Base-by-base conservation (phyloP, 1,140 invertebrate species). In the Dinoponera quadriceps region DNA sequence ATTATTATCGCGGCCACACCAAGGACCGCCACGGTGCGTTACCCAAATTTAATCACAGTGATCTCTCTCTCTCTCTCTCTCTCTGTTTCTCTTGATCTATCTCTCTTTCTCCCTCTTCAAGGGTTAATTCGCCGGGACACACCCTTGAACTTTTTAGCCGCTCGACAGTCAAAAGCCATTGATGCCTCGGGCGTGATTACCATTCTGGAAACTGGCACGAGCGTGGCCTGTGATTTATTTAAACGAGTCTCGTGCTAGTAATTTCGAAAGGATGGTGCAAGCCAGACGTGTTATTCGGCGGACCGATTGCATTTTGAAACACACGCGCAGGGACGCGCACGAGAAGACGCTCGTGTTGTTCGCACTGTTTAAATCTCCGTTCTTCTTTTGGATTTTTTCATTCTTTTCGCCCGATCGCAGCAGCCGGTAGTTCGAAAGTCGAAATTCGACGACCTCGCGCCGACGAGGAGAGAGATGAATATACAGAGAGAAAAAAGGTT, bases 261-360 rank as follows among this genome's bases (percentile, higher is more conserved):
- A 80, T 80, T 80, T 80, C 75, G 65, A 80, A 80, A 71, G 51
- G 38, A 80, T 80, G 65, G 54, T 71, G 75, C 65, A 80, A 80
- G 49, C 51, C 63, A 44, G 51, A 55, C 63, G 25, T 77, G 60
- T 71, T 80, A 71, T 71, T 80, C 63, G 65, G 29, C 13, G 22
- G 33, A 57, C 54, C 65, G 65, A 80, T 80, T 80, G 33, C 65
- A 80, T 80, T 71, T 71, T 65, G 51, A 71, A 80, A 80, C 66
- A 48, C 16, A 44, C 14, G 25, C 75, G 25, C 75, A 80, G 75
- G 25, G 33, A 5, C 75, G 65, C 54, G 48, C 20, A 4, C 29
- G 29, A 33, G 29, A 33, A 33, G 2, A 33, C 29, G 38, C 38
- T 44, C 38, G 38, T 11, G 38, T 44, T 11, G 7, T 11, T 44